Evolutionary conservation across 2,797 vertebrate genomes (phyloP), one percentile per base, ranked within the genome.

Genomic region (Enteromius anoplus): DNA sequence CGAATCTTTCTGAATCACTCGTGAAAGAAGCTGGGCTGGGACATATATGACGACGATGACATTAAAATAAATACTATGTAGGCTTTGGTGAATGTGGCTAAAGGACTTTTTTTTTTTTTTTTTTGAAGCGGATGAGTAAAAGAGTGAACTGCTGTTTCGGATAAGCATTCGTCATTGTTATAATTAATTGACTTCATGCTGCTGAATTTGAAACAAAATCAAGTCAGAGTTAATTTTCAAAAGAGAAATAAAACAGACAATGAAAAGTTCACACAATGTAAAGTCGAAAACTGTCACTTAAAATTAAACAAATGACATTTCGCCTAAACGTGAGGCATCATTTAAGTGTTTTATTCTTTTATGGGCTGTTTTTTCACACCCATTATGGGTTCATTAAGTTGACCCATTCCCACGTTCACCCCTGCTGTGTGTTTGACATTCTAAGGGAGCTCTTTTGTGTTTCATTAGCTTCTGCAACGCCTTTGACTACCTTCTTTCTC

Each of bases 361-460:
- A 34, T 37, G n/a, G 3, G 26, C 53, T 75, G n/a, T 29, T 64
- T 62, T 75, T 60, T 75, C 58, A 47, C 58, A 21, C n/a, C 58
- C 58, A 11, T 77, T 21, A 32, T 53, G 45, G 12, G 32, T 68
- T 51, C 8, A 53, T 68, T 68, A 40, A 19, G 47, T 23, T 34
- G 53, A 58, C 14, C 21, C 8, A 58, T 37, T 65, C 17, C 60
- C 26, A 21, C 26, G 17, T 78, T 47, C 45, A 29, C 19, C 45
- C 76, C 29, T 78, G 62, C 45, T 65, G 45, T 78, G 76, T 66
- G 1, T 51, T 78, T 66, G 42, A 78, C 42, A 49, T 64, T 60
- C 23, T 49, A 49, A 78, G 34, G 2, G 60, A 32, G 42, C 40
- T 78, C 26, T 37, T 66, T 65, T 68, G 77, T 66, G 62, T 53